Percentiles rank a stretch among this genome's conserved stretches.
These are phyloP conservation scores for Platerodrilus igneus DNA, from an alignment of 2,888 invertebrate species.

Conservation along the genomic window DNA sequence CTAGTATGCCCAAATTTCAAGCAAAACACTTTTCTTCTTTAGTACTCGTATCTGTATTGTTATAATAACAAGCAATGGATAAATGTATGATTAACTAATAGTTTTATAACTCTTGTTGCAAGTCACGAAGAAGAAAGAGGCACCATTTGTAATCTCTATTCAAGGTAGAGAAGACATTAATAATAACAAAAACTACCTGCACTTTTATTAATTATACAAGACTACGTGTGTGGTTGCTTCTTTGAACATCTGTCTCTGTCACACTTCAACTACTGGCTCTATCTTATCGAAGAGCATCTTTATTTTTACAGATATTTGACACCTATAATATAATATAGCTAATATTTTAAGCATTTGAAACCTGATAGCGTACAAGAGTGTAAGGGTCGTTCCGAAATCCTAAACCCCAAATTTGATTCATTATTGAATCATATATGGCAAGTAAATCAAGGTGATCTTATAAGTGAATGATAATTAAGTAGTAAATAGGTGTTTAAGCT, in stretches of 20 bases:
- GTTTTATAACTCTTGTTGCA: too few relatives aligned
- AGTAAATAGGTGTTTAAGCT: slow-evolving; percentile 20
- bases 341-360: slow-evolving; percentile 31
- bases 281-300: slow-evolving; percentile 33
- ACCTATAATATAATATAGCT: slow-evolving; percentile 32
- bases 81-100: too few relatives aligned
- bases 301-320: slow-evolving; percentile 35
- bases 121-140: slow-evolving; percentile 8
- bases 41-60: too few relatives aligned
- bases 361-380: slow-evolving; percentile 6
- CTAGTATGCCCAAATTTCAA: too few relatives aligned
- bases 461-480: slow-evolving; percentile 21
- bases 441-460: too few relatives aligned
- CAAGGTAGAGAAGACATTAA: slow-evolving; percentile 31
- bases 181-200: slow-evolving; percentile 41
- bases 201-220: slow-evolving; percentile 38
- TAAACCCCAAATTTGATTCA: too few relatives aligned
- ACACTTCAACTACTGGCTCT: slow-evolving; percentile 33
- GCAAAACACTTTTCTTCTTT: too few relatives aligned
- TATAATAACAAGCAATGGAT: too few relatives aligned
- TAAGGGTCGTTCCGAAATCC: too few relatives aligned
- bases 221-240: slow-evolving; percentile 38
- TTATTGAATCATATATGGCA: too few relatives aligned
- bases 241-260: slow-evolving; percentile 37
- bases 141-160: slow-evolving; percentile 17